Conservation (phyloP, 1,140 invertebrate genomes). For the Helicorthomorpha holstii region DNA sequence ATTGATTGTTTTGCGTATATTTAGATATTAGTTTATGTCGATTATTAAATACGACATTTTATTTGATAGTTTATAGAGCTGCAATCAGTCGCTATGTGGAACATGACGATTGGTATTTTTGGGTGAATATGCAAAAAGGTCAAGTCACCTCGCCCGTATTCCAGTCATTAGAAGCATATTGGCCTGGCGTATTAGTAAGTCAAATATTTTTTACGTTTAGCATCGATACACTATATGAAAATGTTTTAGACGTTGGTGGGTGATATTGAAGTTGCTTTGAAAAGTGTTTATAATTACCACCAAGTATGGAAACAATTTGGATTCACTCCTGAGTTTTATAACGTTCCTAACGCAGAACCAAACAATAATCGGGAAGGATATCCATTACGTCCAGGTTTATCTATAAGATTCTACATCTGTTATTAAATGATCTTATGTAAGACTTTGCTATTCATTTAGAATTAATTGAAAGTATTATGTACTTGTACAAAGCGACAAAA, state of each 20-base stretch:
- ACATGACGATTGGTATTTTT: constrained; percentile 88
- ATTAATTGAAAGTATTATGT: constrained; percentile 92
- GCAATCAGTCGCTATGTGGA: constrained; percentile 75
- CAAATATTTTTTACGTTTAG: neutral
- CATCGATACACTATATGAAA: too few species aligned
- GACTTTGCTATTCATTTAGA: constrained; percentile 33
- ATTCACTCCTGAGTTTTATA: constrained; percentile 94
- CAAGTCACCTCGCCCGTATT: constrained; percentile 91
- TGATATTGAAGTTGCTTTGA: constrained; percentile 76
- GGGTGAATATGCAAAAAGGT: constrained; percentile 91
- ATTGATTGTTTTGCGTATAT: neutral
- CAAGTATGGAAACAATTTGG: constrained; percentile 93
- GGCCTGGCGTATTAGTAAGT: constrained; percentile 81
- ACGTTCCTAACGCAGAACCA: constrained; percentile 66
- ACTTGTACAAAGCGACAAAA: constrained; percentile 79
- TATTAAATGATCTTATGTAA: neutral
- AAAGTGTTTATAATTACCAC: constrained; percentile 88
- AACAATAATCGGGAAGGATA: constrained; percentile 76
- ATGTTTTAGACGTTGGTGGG: constrained; percentile 42
- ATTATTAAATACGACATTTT: neutral
- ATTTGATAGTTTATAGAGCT: constrained; percentile 41
- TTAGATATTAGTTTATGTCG: neutral
- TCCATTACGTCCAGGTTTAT: constrained; percentile 60
- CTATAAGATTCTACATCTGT: neutral
- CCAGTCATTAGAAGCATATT: constrained; percentile 94